Evolutionary conservation across 2,888 invertebrate species (phyloP).

Genomic region (Metacarcinus magister): DNA sequence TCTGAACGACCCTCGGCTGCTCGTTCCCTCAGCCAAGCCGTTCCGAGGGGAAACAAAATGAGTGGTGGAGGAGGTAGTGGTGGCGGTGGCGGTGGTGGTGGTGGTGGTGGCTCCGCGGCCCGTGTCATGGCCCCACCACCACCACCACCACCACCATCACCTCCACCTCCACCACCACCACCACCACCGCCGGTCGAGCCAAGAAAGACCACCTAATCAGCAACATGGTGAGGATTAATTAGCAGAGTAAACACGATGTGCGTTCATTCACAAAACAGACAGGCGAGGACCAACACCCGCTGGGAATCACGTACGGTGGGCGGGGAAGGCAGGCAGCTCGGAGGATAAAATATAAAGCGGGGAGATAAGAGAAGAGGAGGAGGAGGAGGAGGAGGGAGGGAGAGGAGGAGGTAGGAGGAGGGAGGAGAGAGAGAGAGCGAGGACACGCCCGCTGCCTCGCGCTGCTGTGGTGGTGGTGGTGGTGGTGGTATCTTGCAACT

Average conservation of each 20-base stretch:
- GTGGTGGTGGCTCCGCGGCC: neutral
- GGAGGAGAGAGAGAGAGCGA: constrained; percentile 44
- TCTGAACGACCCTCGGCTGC: constrained; percentile 4
- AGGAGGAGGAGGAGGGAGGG: neutral
- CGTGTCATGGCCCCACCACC: neutral
- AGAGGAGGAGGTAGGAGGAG: constrained; percentile 2
- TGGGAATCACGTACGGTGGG: neutral
- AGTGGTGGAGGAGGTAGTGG: constrained; percentile 42
- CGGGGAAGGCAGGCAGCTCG: neutral
- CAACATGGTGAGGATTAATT: constrained; percentile 6
- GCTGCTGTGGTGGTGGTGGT: neutral
- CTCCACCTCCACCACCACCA: neutral
- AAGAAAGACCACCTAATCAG: neutral
- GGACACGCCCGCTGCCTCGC: constrained; percentile 23
- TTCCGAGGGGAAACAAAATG: constrained; percentile 37
- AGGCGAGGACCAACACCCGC: neutral
- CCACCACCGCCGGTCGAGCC: neutral
- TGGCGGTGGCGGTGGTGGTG: neutral
- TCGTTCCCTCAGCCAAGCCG: constrained; percentile 14
- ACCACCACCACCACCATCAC: constrained; percentile 8
- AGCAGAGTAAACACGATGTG: neutral
- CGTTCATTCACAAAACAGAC: neutral
- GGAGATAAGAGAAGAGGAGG: neutral
- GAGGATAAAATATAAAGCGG: constrained; percentile 3
- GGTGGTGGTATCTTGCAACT: constrained; percentile 38